A percentile compares a stretch with the other conserved stretches of the same genome.
Evolutionary conservation across 2,113 vertebrate species (phyloP).

Genomic region (Onychorhynchus coronatus): DNA sequence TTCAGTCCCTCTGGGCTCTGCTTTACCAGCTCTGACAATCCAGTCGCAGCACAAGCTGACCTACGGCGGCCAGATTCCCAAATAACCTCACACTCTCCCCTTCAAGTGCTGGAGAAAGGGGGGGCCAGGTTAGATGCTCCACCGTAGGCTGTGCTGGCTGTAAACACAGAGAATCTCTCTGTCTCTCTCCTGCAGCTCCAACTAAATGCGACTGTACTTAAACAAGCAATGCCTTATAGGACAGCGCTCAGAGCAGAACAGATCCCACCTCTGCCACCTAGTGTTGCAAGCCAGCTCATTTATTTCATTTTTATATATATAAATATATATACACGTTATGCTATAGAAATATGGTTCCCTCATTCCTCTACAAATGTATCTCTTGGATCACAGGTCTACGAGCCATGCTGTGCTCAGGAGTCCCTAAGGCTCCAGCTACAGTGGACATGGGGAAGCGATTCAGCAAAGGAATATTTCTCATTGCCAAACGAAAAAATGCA

Average conservation of each 20-base stretch:
- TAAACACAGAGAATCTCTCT: slow-evolving; percentile 70
- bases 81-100: slow-evolving; percentile 45
- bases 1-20: slow-evolving; percentile 61
- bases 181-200: slow-evolving; percentile 82
- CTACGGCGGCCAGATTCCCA: slow-evolving; percentile 49
- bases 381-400: neutral
- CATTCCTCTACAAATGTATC: neutral
- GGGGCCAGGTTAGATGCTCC: slow-evolving; percentile 54
- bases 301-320: slow-evolving; percentile 29
- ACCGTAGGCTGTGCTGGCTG: slow-evolving; percentile 51
- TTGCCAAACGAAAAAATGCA: neutral
- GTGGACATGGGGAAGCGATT: neutral
- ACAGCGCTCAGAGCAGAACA: slow-evolving; percentile 68
- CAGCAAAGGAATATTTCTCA: neutral
- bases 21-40: slow-evolving; percentile 63
- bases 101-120: slow-evolving; percentile 43
- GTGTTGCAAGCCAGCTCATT: slow-evolving; percentile 63
- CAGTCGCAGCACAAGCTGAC: slow-evolving; percentile 57
- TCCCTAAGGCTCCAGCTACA: neutral
- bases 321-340: neutral
- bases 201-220: slow-evolving; percentile 86
- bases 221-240: slow-evolving; percentile 84
- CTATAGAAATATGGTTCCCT: slow-evolving; percentile 35
- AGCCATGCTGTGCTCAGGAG: neutral
- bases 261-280: slow-evolving; percentile 82